These are phyloP conservation scores for Lamprotornis superbus DNA, from an alignment of 2,113 vertebrate species.

Conservation along the genomic window DNA sequence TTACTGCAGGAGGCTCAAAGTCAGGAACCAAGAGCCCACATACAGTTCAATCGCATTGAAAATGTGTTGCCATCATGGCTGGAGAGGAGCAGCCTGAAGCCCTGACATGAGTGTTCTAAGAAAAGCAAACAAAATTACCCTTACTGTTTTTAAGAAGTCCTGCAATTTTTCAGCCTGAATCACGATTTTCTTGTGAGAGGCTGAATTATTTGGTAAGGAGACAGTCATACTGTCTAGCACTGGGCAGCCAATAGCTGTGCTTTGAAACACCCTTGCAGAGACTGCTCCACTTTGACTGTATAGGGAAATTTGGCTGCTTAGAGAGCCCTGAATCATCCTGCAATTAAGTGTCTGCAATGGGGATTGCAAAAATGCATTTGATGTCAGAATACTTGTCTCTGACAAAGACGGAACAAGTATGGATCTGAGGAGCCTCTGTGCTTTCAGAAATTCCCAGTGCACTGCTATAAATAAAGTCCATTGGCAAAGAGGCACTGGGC, in stretches of 20 bases:
- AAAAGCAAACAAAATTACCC: not conserved
- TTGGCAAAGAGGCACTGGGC: not conserved
- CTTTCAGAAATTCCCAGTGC: not conserved
- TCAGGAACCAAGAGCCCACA: not conserved
- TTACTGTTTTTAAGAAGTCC: not conserved
- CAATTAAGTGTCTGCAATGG: slow-evolving; percentile 26
- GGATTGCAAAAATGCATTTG: slow-evolving; percentile 1
- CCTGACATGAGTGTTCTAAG: not conserved
- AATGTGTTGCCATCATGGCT: not conserved
- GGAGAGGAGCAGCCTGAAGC: not conserved
- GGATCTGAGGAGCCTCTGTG: not conserved
- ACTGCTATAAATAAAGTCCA: not conserved
- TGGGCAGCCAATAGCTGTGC: not conserved
- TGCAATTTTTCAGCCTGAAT: not conserved
- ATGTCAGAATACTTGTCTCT: not conserved
- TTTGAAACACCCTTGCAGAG: slow-evolving; percentile 5
- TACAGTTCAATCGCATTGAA: accelerated
- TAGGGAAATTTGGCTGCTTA: slow-evolving; percentile 26
- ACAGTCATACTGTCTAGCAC: not conserved
- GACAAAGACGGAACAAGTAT: not conserved
- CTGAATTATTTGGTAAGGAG: slow-evolving; percentile 15
- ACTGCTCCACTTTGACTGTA: not conserved
- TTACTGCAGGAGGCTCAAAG: not conserved
- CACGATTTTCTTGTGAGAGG: not conserved
- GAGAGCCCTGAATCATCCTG: slow-evolving; percentile 48